phyloP scores from a whole-genome alignment of 2,113 vertebrate species.

The Junco hyemalis region DNA sequence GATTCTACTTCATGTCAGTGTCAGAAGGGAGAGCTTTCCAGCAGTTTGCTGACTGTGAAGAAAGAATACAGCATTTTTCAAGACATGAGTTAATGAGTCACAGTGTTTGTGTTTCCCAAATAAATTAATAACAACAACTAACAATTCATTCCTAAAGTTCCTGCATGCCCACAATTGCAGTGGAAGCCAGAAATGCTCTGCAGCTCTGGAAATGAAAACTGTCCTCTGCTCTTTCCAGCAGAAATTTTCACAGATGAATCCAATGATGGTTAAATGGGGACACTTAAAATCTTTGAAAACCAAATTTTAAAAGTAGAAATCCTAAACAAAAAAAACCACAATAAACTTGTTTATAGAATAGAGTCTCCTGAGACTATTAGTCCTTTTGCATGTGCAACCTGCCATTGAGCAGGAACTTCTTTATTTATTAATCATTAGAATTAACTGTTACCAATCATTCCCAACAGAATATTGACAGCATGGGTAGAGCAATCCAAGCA shows the following conservation, averaged over 20 bases:
- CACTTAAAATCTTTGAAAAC: not conserved
- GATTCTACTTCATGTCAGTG: not conserved
- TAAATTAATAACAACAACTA: slow-evolving; percentile 62
- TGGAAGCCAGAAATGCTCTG: not conserved
- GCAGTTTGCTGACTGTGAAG: not conserved
- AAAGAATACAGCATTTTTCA: slow-evolving; percentile 10
- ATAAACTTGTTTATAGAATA: not conserved
- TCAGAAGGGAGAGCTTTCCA: slow-evolving; percentile 1
- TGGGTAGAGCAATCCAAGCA: not conserved
- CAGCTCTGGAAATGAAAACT: slow-evolving; percentile 4
- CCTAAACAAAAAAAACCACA: not conserved
- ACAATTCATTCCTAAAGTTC: slow-evolving; percentile 65
- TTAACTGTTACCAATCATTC: not conserved
- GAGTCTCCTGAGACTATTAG: not conserved
- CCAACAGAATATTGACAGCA: not conserved
- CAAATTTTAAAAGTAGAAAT: not conserved
- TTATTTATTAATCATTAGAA: not conserved
- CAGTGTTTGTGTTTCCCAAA: slow-evolving; percentile 60
- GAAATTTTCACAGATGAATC: not conserved
- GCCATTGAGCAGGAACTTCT: not conserved
- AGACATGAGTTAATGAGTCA: slow-evolving; percentile 48
- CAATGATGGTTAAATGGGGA: not conserved
- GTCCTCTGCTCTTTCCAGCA: not conserved
- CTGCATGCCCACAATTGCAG: slow-evolving; percentile 27
- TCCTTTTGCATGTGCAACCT: not conserved